Conservation (phyloP, 2,113 vertebrate species). For the Echinops telfairi region DNA sequence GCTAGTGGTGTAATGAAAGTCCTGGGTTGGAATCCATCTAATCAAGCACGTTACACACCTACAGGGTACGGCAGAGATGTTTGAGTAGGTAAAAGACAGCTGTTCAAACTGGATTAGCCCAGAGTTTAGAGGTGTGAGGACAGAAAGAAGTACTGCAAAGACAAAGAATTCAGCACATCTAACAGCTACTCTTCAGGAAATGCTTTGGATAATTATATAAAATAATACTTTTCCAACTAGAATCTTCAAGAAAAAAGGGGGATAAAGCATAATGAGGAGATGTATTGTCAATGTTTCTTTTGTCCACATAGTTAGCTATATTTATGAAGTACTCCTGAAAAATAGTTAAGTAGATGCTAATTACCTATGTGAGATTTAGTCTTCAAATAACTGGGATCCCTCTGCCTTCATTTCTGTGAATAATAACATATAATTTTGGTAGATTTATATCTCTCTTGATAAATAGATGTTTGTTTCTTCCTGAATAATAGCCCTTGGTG, state of each 20-base stretch:
- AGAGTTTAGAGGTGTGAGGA: background rate
- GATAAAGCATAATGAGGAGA: too few relatives aligned
- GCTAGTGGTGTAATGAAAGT: background rate
- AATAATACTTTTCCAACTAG: background rate
- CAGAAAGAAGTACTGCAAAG: background rate
- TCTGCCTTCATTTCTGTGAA: background rate
- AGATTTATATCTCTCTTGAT: background rate
- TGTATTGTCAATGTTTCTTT: background rate
- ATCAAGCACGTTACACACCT: too few relatives aligned
- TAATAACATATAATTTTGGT: background rate
- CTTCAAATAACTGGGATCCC: background rate
- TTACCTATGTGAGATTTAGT: background rate
- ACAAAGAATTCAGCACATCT: background rate
- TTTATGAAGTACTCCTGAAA: background rate
- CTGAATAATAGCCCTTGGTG: background rate
- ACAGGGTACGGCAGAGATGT: background rate
- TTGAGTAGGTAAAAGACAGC: too few relatives aligned
- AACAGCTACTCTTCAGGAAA: background rate
- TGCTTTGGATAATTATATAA: background rate
- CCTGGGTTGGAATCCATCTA: background rate
- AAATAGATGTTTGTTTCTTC: background rate
- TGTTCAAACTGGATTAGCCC: background rate
- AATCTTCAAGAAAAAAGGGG: background rate
- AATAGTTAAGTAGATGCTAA: background rate
- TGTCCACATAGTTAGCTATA: background rate